Conservation (phyloP, 2,113 vertebrate species). For the Riparia riparia region DNA sequence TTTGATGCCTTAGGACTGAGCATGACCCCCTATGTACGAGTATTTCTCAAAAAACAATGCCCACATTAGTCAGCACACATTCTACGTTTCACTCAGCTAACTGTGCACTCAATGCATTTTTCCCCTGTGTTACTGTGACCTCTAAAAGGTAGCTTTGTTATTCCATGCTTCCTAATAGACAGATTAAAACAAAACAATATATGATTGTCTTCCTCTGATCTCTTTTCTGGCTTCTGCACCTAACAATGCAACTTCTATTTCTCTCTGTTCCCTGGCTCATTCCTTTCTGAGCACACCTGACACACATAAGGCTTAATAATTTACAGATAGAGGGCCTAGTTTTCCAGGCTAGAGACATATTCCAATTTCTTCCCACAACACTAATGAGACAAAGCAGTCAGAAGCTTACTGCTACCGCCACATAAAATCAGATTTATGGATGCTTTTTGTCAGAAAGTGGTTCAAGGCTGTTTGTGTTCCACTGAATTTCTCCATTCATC, state of each 20-base stretch:
- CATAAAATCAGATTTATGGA: conserved; percentile 59
- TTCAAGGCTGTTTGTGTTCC: background rate
- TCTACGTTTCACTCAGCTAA: background rate
- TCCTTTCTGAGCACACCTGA: conserved; percentile 29
- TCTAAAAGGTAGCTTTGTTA: background rate
- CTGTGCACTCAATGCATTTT: background rate
- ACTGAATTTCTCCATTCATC: conserved; percentile 21
- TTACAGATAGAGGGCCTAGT: conserved; percentile 28
- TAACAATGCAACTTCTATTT: background rate
- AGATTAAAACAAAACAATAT: background rate
- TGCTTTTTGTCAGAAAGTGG: conserved; percentile 31
- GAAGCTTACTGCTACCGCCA: conserved; percentile 20
- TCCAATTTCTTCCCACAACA: conserved; percentile 48
- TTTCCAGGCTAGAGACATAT: conserved; percentile 30
- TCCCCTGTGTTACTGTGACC: background rate
- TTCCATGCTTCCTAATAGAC: background rate
- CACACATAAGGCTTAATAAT: conserved; percentile 52
- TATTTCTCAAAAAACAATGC: background rate
- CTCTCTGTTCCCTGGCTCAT: background rate
- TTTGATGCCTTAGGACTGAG: background rate
- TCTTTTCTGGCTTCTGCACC: background rate
- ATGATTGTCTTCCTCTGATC: background rate
- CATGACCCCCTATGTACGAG: background rate
- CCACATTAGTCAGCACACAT: background rate
- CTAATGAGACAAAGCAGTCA: conserved; percentile 58